phyloP scores from a whole-genome alignment of 2,797 vertebrate species.

The Typhlichthys subterraneus region DNA sequence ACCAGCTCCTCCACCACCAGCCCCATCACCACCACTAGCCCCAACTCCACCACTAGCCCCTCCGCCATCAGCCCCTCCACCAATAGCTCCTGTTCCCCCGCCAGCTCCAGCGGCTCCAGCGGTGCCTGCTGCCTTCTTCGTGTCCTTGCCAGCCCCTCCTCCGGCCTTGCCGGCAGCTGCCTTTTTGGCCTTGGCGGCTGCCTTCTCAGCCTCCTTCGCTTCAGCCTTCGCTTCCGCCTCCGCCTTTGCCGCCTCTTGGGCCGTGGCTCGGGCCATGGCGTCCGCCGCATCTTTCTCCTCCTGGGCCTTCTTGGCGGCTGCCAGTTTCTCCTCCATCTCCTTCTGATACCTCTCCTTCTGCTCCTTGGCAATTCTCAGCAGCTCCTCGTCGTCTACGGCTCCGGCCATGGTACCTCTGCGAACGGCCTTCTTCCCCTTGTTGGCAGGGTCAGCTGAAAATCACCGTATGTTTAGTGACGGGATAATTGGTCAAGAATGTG shows the following conservation, averaged over 20 bases:
- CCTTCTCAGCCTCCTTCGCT: slow-evolving; percentile 46
- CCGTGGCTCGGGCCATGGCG: slow-evolving; percentile 41
- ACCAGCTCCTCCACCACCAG: not conserved
- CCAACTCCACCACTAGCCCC: not conserved
- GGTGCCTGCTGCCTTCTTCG: slow-evolving; percentile 25
- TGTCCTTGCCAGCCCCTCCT: slow-evolving; percentile 19
- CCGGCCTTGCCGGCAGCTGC: slow-evolving; percentile 41
- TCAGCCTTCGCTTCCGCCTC: slow-evolving; percentile 56
- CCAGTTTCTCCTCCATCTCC: slow-evolving; percentile 67
- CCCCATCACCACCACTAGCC: not conserved
- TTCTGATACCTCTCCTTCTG: slow-evolving; percentile 73
- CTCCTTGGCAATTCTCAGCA: slow-evolving; percentile 72
- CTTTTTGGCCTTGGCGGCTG: slow-evolving; percentile 55
- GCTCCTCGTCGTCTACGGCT: slow-evolving; percentile 49
- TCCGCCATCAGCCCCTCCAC: not conserved
- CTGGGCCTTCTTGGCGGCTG: slow-evolving; percentile 64
- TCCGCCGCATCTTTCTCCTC: slow-evolving; percentile 62
- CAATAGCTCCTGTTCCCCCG: not conserved
- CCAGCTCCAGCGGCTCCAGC: not conserved
- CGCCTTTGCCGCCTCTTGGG: slow-evolving; percentile 52
- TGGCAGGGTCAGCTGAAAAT: slow-evolving; percentile 33
- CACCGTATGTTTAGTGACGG: no score
- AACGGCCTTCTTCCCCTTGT: slow-evolving; percentile 68
- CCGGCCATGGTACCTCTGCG: slow-evolving; percentile 75
- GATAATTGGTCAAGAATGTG: no score